Evolutionary conservation across 1,140 invertebrate species (phyloP), one percentile per base, ranked within the genome.

Genomic region (Drosophila quadrilineata): DNA sequence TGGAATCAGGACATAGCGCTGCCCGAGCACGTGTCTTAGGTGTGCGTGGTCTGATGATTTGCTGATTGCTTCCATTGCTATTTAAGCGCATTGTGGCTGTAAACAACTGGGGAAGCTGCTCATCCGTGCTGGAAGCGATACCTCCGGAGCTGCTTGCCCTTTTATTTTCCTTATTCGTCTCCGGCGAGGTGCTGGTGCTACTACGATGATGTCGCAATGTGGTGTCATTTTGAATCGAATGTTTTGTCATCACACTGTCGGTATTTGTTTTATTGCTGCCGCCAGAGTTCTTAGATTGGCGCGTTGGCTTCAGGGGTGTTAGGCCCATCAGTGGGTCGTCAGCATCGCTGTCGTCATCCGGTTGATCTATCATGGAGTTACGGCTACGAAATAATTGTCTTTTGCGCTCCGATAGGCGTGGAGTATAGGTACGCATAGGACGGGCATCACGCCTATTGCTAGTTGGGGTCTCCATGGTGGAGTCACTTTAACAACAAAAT

Each of bases 121-220:
- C 80, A 16, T 49, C 58, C 2, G 41, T 35, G 6, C 21, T 43
- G 12, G 26, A 3, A 9, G 19, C 14, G 14, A 10, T 8, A 2
- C 3, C n/a, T n/a, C n/a, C 21, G 4, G 10, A 33, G 9, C 24
- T 33, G 45, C 60, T 52, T 64, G 45, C 40, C 43, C 8, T 29
- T 28, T 82, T 84, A 19, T 85, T 86, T 31, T 86, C 80, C 64
- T 86, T 80, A 62, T 86, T 79, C 9, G 71, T 86, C 29, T 80
- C 80, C 9, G 80, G 80, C 10, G 70, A 75, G 16, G 71, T 86
- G 40, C 60, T 75, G 1, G 50, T 28, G n/a, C 54, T 71, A 10
- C 57, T 40, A 19, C 60, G 52, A 26, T 41, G 56, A 24, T 45
- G 26, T 45, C 36, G 26, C 16, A 35, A 22, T 19, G n/a, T n/a